These are phyloP conservation scores for Scaptomyza cyrtandrae DNA, from an alignment of 2,888 invertebrate species.

Conservation along the genomic window DNA sequence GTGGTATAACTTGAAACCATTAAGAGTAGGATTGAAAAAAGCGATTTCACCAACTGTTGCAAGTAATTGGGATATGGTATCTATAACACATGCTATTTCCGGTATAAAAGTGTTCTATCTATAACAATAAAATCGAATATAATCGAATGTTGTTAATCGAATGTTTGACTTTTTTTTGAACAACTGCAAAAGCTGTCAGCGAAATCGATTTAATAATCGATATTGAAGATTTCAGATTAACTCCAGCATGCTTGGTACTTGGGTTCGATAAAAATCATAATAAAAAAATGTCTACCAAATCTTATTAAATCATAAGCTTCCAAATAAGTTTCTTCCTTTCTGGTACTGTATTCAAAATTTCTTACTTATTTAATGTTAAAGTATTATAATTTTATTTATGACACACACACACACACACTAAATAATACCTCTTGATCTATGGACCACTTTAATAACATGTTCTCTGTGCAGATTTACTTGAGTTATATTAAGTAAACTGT, in stretches of 20 bases:
- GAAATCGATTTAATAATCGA: background rate
- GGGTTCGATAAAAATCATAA: slow-evolving; percentile 2
- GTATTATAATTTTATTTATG: background rate
- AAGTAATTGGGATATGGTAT: too few species aligned
- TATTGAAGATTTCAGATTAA: background rate
- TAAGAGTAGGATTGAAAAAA: too few species aligned
- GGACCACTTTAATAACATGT: slow-evolving; percentile 66
- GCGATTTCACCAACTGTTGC: too few species aligned
- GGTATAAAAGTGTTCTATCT: background rate
- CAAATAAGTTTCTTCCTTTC: slow-evolving; percentile 20
- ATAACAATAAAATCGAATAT: background rate
- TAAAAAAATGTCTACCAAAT: slow-evolving; percentile 6
- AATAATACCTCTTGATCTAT: slow-evolving; percentile 76
- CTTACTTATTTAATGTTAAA: background rate
- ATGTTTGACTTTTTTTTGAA: too few species aligned
- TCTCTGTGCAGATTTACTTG: slow-evolving; percentile 54
- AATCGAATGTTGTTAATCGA: too few species aligned
- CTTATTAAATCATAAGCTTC: slow-evolving; percentile 17
- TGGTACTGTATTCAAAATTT: background rate
- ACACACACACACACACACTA: slow-evolving; percentile 33
- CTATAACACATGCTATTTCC: background rate
- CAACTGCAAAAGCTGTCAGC: too few species aligned
- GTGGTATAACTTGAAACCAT: too few species aligned
- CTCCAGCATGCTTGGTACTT: background rate
- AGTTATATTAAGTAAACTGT: slow-evolving; percentile 53